Evolutionary conservation across 2,113 vertebrate genomes (phyloP).

Genomic region (Centropus bengalensis): DNA sequence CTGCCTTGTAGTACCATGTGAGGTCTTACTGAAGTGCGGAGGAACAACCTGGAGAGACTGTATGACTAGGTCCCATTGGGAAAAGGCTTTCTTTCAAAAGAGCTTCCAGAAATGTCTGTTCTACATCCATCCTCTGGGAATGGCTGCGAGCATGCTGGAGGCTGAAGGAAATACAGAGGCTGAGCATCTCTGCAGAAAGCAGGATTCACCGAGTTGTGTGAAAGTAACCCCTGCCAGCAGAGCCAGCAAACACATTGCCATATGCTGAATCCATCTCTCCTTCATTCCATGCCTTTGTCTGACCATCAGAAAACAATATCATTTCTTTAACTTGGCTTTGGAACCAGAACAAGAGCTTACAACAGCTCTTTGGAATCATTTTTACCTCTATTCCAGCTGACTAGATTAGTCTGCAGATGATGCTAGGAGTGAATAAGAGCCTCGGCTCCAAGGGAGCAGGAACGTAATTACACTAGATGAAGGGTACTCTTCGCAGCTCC

Average conservation of each 20-base stretch:
- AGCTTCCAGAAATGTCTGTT: background rate
- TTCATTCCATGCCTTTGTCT: background rate
- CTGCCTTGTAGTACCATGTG: background rate
- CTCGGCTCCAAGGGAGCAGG: constrained; percentile 56
- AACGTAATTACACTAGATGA: constrained; percentile 68
- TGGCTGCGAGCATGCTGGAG: background rate
- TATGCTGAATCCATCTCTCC: background rate
- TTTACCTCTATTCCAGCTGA: constrained; percentile 47
- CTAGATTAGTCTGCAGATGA: constrained; percentile 61
- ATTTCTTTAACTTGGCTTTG: constrained; percentile 19
- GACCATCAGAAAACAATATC: background rate
- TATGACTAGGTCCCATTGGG: background rate
- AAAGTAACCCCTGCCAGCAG: background rate
- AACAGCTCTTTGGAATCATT: constrained; percentile 31
- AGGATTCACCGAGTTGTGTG: background rate
- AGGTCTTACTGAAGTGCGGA: background rate
- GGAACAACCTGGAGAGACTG: background rate
- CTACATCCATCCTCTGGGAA: background rate
- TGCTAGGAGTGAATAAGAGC: constrained; percentile 57
- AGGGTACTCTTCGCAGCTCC: constrained; percentile 59
- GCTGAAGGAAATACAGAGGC: background rate
- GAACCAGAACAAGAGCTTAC: constrained; percentile 14
- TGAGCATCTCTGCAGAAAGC: background rate
- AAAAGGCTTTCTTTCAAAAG: background rate
- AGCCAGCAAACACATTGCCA: background rate